These are phyloP conservation scores for Danio jaintianensis DNA, from an alignment of 2,797 vertebrate species.

Conservation along the genomic window DNA sequence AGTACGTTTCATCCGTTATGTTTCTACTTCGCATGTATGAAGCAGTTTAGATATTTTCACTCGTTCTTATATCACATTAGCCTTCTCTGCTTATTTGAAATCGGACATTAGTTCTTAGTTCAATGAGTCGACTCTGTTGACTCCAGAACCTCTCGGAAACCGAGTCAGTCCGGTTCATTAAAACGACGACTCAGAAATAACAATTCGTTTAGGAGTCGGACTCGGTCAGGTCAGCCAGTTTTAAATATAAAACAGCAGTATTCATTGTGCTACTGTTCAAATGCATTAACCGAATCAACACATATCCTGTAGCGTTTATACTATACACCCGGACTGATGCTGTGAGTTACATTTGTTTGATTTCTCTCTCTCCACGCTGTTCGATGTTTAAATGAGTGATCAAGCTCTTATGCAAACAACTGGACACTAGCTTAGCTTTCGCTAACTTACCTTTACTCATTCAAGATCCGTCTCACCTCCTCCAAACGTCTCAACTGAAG, in stretches of 20 bases:
- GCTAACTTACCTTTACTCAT: conserved; percentile 57
- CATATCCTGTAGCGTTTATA: too few species aligned
- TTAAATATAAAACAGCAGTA: background rate
- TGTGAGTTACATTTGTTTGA: background rate
- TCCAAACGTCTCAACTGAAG: conserved; percentile 1
- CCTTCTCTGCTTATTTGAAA: background rate
- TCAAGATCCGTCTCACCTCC: conserved; percentile 9
- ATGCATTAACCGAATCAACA: background rate
- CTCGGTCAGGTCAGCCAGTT: too few species aligned
- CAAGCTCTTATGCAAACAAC: background rate
- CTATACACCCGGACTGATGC: background rate
- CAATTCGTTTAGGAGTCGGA: background rate
- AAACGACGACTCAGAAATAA: background rate
- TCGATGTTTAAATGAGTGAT: background rate
- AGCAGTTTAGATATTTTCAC: too few species aligned
- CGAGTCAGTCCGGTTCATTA: background rate
- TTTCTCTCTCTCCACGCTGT: background rate
- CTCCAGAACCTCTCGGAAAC: background rate
- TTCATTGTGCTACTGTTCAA: background rate
- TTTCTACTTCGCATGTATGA: too few species aligned
- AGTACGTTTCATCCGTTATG: background rate
- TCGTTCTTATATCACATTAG: too few species aligned
- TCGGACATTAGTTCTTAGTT: background rate
- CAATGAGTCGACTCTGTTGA: background rate
- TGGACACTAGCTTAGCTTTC: conserved; percentile 44